Percentiles rank a stretch among this genome's conserved stretches.
Evolutionary conservation across 2,888 invertebrate species (phyloP).

Genomic region (Camptogramma bilineatum): DNA sequence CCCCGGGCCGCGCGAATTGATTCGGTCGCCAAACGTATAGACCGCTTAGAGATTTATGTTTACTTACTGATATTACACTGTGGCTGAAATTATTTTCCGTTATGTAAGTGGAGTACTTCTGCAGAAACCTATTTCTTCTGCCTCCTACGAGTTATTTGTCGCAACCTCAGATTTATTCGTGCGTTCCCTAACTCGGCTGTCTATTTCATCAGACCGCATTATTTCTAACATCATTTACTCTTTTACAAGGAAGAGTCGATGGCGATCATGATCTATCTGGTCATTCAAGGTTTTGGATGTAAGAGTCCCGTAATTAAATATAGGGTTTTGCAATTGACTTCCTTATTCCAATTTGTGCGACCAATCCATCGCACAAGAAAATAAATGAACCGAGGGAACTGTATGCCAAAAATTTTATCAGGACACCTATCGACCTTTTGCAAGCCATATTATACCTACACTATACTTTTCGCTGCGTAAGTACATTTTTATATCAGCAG

Average conservation of each 20-base stretch:
- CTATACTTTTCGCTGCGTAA: not conserved
- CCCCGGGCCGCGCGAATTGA: conserved; percentile 14
- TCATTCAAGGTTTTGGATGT: too few relatives aligned
- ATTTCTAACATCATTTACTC: not conserved
- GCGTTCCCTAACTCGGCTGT: not conserved
- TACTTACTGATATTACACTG: conserved; percentile 39
- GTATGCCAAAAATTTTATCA: too few relatives aligned
- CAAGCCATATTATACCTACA: not conserved
- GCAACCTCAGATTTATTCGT: not conserved
- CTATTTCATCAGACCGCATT: not conserved
- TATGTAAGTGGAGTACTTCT: conserved; percentile 16
- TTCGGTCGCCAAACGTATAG: conserved; percentile 15
- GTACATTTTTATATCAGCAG: not conserved
- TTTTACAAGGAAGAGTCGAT: too few relatives aligned
- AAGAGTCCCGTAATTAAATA: too few relatives aligned
- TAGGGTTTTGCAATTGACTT: too few relatives aligned
- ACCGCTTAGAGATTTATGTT: conserved; percentile 36
- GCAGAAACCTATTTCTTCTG: not conserved
- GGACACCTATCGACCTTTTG: not conserved
- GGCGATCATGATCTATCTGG: too few relatives aligned
- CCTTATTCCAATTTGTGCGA: too few relatives aligned
- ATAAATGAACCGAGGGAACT: too few relatives aligned
- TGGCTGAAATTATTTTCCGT: conserved; percentile 21
- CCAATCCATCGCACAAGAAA: too few relatives aligned
- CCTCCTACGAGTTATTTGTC: conserved; percentile 5